These are phyloP conservation scores for Battus philenor DNA, from an alignment of 1,140 invertebrate species.

Conservation along the genomic window DNA sequence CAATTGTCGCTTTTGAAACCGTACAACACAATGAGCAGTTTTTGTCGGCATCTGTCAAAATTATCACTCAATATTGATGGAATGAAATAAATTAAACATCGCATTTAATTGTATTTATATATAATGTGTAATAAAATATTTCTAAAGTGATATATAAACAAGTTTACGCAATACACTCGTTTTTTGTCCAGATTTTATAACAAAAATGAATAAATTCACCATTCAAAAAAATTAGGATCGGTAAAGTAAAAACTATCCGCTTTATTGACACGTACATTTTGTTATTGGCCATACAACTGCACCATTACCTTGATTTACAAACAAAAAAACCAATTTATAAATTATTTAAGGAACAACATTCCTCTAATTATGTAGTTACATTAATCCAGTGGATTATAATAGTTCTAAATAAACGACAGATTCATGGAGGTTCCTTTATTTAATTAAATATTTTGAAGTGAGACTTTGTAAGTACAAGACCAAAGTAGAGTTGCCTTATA, in stretches of 20 bases:
- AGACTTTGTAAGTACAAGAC: no score
- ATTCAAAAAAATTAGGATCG: no score
- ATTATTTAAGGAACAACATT: conserved; percentile 8
- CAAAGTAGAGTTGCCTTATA: no score
- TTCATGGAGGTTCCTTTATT: conserved; percentile 5
- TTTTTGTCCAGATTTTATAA: neutral
- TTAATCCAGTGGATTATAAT: conserved; percentile 16
- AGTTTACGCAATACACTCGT: conserved; percentile 2
- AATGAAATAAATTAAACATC: conserved; percentile 52
- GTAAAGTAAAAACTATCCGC: no score
- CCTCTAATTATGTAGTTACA: conserved; percentile 10
- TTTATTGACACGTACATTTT: no score
- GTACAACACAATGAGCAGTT: conserved; percentile 56
- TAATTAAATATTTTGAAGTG: no score
- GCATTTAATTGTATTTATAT: conserved; percentile 36
- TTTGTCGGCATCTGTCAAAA: conserved; percentile 28
- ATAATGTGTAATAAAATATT: no score
- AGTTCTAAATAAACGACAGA: conserved; percentile 11
- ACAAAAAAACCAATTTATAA: conserved; percentile 26
- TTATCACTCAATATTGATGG: conserved; percentile 50
- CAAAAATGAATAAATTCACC: neutral
- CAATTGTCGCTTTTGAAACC: conserved; percentile 43
- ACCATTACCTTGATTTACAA: conserved; percentile 47
- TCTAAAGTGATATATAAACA: neutral
- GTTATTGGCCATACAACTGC: conserved; percentile 21